phyloP scores from a whole-genome alignment of 2,888 invertebrate genomes.

The Exephanes ischioxanthus region DNA sequence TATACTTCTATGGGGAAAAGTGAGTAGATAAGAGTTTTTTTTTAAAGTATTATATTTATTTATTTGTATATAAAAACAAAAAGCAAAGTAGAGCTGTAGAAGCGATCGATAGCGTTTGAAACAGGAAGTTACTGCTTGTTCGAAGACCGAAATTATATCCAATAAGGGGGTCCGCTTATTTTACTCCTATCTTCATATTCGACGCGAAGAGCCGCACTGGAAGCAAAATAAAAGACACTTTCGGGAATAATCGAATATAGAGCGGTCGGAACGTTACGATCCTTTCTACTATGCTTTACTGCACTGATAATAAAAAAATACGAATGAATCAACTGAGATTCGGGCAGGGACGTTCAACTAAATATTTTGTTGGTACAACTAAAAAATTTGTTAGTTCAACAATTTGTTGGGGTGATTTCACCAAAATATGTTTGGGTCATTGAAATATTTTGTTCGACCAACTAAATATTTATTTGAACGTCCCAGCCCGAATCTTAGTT shows the following conservation, averaged over 20 bases:
- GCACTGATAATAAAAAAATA: no score
- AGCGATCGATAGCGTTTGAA: neutral
- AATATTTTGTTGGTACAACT: no score
- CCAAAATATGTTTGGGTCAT: no score
- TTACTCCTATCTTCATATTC: neutral
- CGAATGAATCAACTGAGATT: no score
- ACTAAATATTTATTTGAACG: no score
- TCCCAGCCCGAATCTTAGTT: no score
- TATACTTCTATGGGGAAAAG: slow-evolving; percentile 93
- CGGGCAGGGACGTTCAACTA: no score
- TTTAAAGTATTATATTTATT: neutral
- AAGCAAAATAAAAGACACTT: neutral
- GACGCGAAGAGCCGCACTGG: neutral
- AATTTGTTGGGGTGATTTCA: no score
- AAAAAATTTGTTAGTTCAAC: no score
- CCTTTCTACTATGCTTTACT: neutral
- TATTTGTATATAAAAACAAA: slow-evolving; percentile 6
- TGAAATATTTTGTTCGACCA: no score
- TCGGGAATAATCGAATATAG: neutral
- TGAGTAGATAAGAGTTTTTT: slow-evolving; percentile 84
- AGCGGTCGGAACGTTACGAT: neutral
- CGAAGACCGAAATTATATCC: neutral
- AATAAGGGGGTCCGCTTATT: neutral
- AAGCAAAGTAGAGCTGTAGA: neutral
- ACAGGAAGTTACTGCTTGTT: neutral